These are phyloP conservation scores for Protobothrops flavoviridis DNA, from an alignment of 2,113 vertebrate species.

Conservation along the genomic window DNA sequence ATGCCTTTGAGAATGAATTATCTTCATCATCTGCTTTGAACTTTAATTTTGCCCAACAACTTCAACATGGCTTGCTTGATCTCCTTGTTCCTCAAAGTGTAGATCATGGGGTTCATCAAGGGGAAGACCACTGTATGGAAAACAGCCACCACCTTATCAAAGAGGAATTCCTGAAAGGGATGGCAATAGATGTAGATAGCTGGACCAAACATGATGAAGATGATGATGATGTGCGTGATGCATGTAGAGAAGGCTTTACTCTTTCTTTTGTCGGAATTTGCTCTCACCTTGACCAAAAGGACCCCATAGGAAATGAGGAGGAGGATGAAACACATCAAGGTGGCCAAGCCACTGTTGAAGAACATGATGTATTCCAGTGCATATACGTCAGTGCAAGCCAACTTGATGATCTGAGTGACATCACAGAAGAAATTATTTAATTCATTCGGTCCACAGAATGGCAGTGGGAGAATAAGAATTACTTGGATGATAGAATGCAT, in stretches of 20 bases:
- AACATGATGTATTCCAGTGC: slow-evolving; percentile 32
- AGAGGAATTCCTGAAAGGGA: neutral
- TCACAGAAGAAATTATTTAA: slow-evolving; percentile 61
- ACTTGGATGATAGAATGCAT: slow-evolving; percentile 33
- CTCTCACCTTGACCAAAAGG: slow-evolving; percentile 42
- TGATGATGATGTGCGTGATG: slow-evolving; percentile 49
- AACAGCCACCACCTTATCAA: slow-evolving; percentile 47
- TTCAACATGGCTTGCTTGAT: slow-evolving; percentile 40
- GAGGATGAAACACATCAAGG: slow-evolving; percentile 36
- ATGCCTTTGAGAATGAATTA: too few relatives aligned
- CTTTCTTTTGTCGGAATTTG: slow-evolving; percentile 1
- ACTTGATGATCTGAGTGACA: slow-evolving; percentile 45
- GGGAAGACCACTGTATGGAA: slow-evolving; percentile 51
- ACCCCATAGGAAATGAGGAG: slow-evolving; percentile 50
- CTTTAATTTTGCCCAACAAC: neutral
- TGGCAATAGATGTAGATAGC: slow-evolving; percentile 48
- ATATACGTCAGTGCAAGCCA: slow-evolving; percentile 45
- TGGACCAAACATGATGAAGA: slow-evolving; percentile 50
- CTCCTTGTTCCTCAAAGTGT: slow-evolving; percentile 54
- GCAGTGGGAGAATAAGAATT: slow-evolving; percentile 31
- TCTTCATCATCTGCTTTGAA: neutral
- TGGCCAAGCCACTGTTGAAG: slow-evolving; percentile 32
- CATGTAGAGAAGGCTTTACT: slow-evolving; percentile 56
- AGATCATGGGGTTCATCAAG: slow-evolving; percentile 52
- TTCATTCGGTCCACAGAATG: slow-evolving; percentile 47